Percentiles rank a stretch among this genome's conserved stretches.
Evolutionary conservation across 2,888 invertebrate species (phyloP).

Genomic region (Fissipunctia ypsillon): DNA sequence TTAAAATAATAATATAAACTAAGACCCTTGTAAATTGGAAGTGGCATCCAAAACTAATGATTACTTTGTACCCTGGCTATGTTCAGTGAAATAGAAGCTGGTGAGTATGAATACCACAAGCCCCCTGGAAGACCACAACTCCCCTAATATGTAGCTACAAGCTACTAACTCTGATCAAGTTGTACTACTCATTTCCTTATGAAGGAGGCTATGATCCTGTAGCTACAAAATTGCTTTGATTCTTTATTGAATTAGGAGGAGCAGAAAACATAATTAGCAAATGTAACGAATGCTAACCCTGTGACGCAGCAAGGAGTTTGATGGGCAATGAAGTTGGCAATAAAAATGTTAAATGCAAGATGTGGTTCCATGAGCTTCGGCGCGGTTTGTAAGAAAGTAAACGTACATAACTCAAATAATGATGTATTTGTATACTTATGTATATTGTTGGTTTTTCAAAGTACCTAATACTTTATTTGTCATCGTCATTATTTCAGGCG

Average conservation of each 20-base stretch:
- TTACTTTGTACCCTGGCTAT: constrained; percentile 20
- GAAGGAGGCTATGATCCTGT: background rate
- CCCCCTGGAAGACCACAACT: constrained; percentile 22
- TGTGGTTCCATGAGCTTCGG: constrained; percentile 39
- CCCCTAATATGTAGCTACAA: constrained; percentile 19
- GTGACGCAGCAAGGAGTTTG: constrained; percentile 26
- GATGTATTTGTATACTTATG: background rate
- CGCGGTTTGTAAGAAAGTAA: constrained; percentile 12
- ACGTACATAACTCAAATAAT: background rate
- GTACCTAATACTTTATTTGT: background rate
- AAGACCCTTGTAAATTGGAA: constrained; percentile 36
- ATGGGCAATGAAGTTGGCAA: constrained; percentile 42
- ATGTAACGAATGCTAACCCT: constrained; percentile 32
- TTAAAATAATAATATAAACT: constrained; percentile 36
- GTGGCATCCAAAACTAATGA: constrained; percentile 31
- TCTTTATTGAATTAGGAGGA: background rate
- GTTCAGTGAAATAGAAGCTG: constrained; percentile 10
- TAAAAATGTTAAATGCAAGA: constrained; percentile 44
- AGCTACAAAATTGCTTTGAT: background rate
- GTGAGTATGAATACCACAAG: constrained; percentile 10
- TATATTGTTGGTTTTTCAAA: background rate
- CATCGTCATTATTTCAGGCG: too few relatives aligned
- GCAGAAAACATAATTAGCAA: background rate
- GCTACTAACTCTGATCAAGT: constrained; percentile 15
- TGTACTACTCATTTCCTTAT: background rate